These are phyloP conservation scores for Gnathonemus echidnorhynchus DNA, from an alignment of 2,113 vertebrate genomes.

Conservation along the genomic window DNA sequence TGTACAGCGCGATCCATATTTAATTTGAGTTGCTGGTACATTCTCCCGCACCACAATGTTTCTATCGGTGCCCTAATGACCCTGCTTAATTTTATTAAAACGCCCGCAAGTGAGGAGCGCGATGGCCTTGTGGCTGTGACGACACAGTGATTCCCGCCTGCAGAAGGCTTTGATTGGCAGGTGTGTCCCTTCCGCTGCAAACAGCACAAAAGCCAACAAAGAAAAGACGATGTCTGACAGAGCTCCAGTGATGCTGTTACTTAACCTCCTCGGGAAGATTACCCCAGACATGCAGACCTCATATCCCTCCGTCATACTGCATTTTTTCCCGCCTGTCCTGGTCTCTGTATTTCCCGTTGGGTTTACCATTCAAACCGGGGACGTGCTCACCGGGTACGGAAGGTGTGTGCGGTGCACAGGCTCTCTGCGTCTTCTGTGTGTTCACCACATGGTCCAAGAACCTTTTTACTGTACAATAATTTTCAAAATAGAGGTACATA, in stretches of 20 bases:
- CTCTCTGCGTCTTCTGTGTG: background rate
- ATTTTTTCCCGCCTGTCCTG: background rate
- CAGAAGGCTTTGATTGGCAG: conserved; percentile 78
- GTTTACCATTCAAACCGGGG: background rate
- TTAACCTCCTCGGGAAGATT: conserved; percentile 63
- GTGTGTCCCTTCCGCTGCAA: conserved; percentile 71
- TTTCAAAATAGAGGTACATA: background rate
- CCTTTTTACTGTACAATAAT: background rate
- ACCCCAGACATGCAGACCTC: conserved; percentile 21
- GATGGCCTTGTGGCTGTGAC: conserved; percentile 77
- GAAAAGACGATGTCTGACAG: conserved; percentile 81
- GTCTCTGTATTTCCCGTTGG: background rate
- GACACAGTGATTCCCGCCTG: conserved; percentile 71
- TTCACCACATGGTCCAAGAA: background rate
- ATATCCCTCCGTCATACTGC: background rate
- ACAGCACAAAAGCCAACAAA: conserved; percentile 80
- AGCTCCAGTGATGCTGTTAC: conserved; percentile 63
- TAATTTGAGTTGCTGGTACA: background rate
- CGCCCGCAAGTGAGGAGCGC: conserved; percentile 62
- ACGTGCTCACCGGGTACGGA: background rate
- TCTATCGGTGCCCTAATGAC: background rate
- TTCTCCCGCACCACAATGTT: background rate
- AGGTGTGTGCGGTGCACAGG: background rate
- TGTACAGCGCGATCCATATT: background rate
- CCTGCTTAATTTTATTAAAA: conserved; percentile 76